These are phyloP conservation scores for Sarcophaga subvicina DNA, from an alignment of 2,888 invertebrate species.

Conservation along the genomic window DNA sequence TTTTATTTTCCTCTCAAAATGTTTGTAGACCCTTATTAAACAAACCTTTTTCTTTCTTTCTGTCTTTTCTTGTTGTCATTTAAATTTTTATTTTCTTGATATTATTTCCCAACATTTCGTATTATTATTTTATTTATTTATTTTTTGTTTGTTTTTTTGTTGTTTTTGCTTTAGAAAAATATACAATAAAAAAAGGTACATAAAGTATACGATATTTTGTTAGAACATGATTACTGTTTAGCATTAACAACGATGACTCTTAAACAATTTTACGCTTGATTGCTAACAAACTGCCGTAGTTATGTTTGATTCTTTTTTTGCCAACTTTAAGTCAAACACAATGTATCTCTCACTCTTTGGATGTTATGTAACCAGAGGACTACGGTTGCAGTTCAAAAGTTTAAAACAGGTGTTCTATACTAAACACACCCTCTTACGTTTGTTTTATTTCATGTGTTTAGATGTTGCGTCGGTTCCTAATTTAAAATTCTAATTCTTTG, in stretches of 20 bases:
- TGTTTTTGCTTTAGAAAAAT: not conserved
- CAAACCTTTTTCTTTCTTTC: not conserved
- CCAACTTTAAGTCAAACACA: not conserved
- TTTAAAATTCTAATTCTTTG: not conserved
- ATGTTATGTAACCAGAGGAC: not conserved
- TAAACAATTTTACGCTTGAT: conserved; percentile 55
- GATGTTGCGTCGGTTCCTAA: not conserved
- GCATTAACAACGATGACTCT: conserved; percentile 29
- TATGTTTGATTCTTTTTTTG: not conserved
- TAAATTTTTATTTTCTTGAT: conserved; percentile 11
- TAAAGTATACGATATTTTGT: not conserved
- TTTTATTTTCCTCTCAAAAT: too few relatives aligned
- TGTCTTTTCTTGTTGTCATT: not conserved
- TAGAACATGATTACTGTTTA: conserved; percentile 33
- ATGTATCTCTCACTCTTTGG: too few relatives aligned
- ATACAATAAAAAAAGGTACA: not conserved
- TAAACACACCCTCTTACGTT: not conserved
- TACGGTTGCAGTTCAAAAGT: not conserved
- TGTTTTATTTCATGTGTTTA: not conserved
- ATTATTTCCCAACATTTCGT: not conserved
- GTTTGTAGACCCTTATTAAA: too few relatives aligned
- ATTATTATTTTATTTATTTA: too few relatives aligned
- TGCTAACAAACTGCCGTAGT: conserved; percentile 37
- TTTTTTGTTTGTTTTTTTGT: not conserved
- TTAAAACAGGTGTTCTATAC: not conserved